Base-by-base conservation (phyloP, 2,113 vertebrate genomes). In the Vulpes vulpes region DNA sequence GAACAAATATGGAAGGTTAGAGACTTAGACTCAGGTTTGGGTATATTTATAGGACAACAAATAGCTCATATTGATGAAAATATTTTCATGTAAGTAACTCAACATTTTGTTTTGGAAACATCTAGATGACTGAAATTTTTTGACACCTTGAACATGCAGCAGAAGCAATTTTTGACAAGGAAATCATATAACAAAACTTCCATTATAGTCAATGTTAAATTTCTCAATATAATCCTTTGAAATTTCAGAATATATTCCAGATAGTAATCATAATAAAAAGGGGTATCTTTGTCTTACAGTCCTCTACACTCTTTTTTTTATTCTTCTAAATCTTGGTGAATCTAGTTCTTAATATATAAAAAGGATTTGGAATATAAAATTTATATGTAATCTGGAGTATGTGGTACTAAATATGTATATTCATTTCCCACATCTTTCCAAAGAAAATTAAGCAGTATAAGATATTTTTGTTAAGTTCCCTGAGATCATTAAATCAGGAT, bases 1-100 rank as follows among this genome's bases (percentile, higher is more conserved):
- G 79, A 91, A 53, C 65, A 98, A 87, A 97, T 49, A 35, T 0
- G n/a, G 71, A 79, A 64, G 20, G 16, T 94, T 62, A 97, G 67
- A 96, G 83, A n/a, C 88, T 91, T 81, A 74, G 51, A 30, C 35
- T 43, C 16, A 25, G 23, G 60, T 22, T 9, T 51, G 22, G 16
- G 76, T 38, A 51, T 8, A 85, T 14, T 27, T n/a, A 11, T 15
- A 2, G 15, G 38, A 76, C 9, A 49, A 17, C 53, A 30, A 35
- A 19, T 59, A 49, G 3, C 11, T 25, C 53, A 30, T 12, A 11
- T 0, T 23, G 43, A 91, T 81, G 22, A 38, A 60, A 88, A 27
- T 4, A 2, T 86, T 38, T 86, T 87, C 55, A 59, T 8, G 51
- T 67, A 78, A 90, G 35, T 78, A 53, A 59, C 15, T 53, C 78